phyloP scores from a whole-genome alignment of 2,888 invertebrate species.

The Protodeltote pygarga region DNA sequence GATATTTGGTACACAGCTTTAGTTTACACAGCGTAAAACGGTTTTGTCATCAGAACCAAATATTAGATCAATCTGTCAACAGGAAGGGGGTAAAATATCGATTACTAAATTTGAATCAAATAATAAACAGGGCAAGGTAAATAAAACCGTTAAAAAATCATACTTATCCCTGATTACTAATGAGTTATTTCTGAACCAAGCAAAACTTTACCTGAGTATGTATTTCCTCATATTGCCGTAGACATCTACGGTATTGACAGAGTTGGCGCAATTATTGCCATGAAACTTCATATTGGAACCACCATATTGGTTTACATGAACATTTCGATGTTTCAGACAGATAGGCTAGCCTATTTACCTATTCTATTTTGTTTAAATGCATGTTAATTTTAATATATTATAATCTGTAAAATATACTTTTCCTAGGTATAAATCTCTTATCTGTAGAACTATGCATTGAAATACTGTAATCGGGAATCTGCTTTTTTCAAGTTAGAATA shows the following conservation, averaged over 20 bases:
- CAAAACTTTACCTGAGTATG: background rate
- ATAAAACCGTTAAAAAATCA: too few relatives aligned
- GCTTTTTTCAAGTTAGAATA: conserved; percentile 19
- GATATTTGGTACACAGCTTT: too few relatives aligned
- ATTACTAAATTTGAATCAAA: too few relatives aligned
- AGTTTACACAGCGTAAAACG: too few relatives aligned
- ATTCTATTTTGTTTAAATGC: too few relatives aligned
- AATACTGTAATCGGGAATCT: background rate
- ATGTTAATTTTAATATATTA: background rate
- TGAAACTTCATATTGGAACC: conserved; percentile 26
- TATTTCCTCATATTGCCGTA: background rate
- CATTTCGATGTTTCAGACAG: conserved; percentile 7
- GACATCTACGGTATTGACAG: conserved; percentile 9
- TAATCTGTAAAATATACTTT: too few relatives aligned
- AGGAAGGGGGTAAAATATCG: too few relatives aligned
- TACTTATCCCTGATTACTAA: background rate
- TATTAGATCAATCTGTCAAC: too few relatives aligned
- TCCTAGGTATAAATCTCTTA: too few relatives aligned
- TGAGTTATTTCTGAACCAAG: background rate
- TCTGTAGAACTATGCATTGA: background rate
- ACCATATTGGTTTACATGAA: conserved; percentile 15
- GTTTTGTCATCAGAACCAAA: too few relatives aligned
- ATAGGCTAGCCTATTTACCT: too few relatives aligned
- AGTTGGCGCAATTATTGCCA: conserved; percentile 25
- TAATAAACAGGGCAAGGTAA: too few relatives aligned